phyloP scores from a whole-genome alignment of 2,797 vertebrate genomes.

The Spinibarbus caldwelli region DNA sequence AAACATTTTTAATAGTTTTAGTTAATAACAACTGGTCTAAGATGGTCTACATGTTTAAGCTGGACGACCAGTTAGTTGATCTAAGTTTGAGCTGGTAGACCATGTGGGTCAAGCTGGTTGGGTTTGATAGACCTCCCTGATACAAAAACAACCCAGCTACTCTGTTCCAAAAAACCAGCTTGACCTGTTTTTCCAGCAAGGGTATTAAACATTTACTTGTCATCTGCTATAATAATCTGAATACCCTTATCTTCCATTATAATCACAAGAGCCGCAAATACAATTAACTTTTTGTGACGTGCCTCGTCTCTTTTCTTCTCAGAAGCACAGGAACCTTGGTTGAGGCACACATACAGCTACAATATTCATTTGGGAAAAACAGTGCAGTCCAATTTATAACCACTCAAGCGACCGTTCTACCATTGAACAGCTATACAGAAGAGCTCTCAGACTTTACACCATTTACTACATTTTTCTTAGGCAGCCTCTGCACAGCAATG shows the following conservation, averaged over 20 bases:
- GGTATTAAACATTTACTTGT: conserved; percentile 9
- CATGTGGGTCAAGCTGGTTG: neutral
- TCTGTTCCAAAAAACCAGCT: conserved; percentile 3
- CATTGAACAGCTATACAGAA: neutral
- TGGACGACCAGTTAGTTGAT: neutral
- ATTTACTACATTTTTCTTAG: neutral
- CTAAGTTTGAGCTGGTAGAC: neutral
- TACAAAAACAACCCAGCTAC: neutral
- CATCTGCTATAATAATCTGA: conserved; percentile 1
- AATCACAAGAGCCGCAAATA: neutral
- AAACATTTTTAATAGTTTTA: neutral
- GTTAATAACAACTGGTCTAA: neutral
- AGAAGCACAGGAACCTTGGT: neutral
- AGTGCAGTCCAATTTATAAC: neutral
- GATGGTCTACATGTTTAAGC: neutral
- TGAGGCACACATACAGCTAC: neutral
- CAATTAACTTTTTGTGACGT: neutral
- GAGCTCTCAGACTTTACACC: neutral
- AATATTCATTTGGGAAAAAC: neutral
- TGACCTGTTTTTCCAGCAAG: neutral
- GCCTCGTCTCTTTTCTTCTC: conserved; percentile 5
- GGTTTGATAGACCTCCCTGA: neutral
- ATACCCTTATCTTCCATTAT: conserved; percentile 5
- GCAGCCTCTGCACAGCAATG: neutral
- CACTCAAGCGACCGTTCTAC: neutral